Evolutionary conservation across 2,113 vertebrate species (phyloP).

Genomic region (Xenopus tropicalis): DNA sequence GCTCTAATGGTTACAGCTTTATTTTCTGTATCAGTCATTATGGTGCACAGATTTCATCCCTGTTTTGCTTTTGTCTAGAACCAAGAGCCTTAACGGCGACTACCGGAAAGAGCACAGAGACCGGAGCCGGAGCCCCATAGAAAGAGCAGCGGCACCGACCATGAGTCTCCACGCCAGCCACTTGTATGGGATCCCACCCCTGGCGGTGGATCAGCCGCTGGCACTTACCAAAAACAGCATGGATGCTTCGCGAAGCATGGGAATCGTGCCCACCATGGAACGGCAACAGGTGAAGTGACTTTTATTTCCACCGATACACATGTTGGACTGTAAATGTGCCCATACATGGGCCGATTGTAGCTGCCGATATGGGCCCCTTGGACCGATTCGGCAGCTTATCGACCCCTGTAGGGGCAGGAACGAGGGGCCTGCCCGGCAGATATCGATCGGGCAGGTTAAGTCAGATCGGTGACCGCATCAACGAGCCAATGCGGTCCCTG

Average conservation of each 20-base stretch:
- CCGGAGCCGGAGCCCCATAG: constrained; percentile 87
- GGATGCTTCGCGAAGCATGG: constrained; percentile 69
- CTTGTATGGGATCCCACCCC: constrained; percentile 79
- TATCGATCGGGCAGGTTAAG: no score
- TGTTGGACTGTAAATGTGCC: no score
- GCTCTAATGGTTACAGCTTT: no score
- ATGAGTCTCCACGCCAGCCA: constrained; percentile 78
- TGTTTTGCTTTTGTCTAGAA: constrained; percentile 61
- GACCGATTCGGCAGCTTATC: no score
- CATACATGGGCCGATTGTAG: no score
- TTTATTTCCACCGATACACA: background rate
- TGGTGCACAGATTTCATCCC: background rate
- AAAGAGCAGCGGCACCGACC: constrained; percentile 76
- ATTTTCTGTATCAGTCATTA: no score
- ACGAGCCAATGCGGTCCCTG: no score
- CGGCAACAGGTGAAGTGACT: constrained; percentile 84
- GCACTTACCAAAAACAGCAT: constrained; percentile 93
- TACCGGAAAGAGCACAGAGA: constrained; percentile 88
- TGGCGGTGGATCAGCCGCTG: constrained; percentile 92
- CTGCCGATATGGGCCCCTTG: no score
- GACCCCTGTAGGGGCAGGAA: no score
- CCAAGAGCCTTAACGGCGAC: constrained; percentile 86
- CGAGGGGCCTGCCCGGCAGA: no score
- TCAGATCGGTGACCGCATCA: no score
- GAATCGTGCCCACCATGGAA: constrained; percentile 72